Percentiles rank a stretch among this genome's conserved stretches.
phyloP scores from a whole-genome alignment of 2,888 invertebrate genomes.

The Hydrotaea cyrtoneurina region DNA sequence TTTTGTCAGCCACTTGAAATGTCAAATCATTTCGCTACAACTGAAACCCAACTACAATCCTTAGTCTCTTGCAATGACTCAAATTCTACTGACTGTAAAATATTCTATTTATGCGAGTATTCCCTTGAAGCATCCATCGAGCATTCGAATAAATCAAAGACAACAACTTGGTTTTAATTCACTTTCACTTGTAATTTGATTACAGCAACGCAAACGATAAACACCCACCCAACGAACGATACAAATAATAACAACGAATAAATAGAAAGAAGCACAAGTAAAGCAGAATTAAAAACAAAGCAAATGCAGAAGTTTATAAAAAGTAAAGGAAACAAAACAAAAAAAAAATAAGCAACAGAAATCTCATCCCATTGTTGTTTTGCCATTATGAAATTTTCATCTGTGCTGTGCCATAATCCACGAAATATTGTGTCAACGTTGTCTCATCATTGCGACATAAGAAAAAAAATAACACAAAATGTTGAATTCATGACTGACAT shows the following conservation, averaged over 20 bases:
- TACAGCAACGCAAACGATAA: not conserved
- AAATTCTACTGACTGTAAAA: too few species aligned
- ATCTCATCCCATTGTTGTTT: slow-evolving; percentile 44
- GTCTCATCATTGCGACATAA: not conserved
- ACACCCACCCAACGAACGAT: not conserved
- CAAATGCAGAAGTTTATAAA: not conserved
- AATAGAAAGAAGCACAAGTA: not conserved
- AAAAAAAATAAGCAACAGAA: too few species aligned
- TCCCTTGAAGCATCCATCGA: slow-evolving; percentile 49
- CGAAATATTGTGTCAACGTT: slow-evolving; percentile 56
- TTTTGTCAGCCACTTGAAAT: too few species aligned
- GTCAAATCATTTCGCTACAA: too few species aligned
- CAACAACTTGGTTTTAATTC: slow-evolving; percentile 57
- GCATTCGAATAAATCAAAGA: slow-evolving; percentile 60
- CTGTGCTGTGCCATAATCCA: slow-evolving; percentile 48
- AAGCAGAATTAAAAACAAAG: not conserved
- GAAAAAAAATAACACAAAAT: slow-evolving; percentile 5
- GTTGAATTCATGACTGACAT: not conserved
- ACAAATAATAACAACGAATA: slow-evolving; percentile 1
- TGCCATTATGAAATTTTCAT: slow-evolving; percentile 54
- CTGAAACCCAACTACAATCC: too few species aligned
- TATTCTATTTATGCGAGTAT: not conserved
- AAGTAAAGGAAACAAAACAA: slow-evolving; percentile 30
- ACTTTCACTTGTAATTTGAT: slow-evolving; percentile 64
- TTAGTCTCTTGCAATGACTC: too few species aligned